Evolutionary conservation across 2,888 invertebrate species (phyloP), one percentile per base, ranked within the genome.

Genomic region (Pardosa pseudoannulata): DNA sequence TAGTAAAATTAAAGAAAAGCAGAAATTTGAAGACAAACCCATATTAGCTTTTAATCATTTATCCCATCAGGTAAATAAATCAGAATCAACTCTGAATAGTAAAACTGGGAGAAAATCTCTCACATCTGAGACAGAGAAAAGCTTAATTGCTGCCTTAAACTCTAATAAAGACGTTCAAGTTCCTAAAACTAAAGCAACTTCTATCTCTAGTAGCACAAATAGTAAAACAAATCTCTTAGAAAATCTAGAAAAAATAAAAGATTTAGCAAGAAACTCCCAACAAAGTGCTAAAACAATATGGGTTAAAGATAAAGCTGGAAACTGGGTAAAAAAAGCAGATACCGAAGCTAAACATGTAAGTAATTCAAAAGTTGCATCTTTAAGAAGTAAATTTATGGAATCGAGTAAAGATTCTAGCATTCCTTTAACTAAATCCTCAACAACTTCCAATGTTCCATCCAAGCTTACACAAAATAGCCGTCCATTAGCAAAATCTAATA

Each of bases 401-500:
- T 13, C 41, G 7, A 56, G 5, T 27, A 70, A 79, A 65, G 74
- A 74, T 64, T 27, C 19, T 13, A 28, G n/a, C 7, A 32, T 65
- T 36, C 74, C 85, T 39, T 32, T 86, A 70, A 31, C 79, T 28
- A 86, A 86, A 79, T 86, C 79, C 23, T 62, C 41, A 13, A 86
- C 85, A 36, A 64, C 72, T 13, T 74, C 70, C n/a, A 74, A 62
- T 28, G 85, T 86, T 74, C 79, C 79, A 62, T 64, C 73, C 28
- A 79, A 86, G 46, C 3, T n/a, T 32, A 29, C 50, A 23, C 64
- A 62, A 16, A 56, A 13, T 50, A 62, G 29, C 46, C 79, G 85
- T 79, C 79, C 85, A 36, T 46, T 86, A 56, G 79, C 79, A n/a
- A 86, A 86, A 75, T 86, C 85, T n/a, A 86, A 64, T 36, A 86